A percentile compares a stretch with the other conserved stretches of the same genome.
These are phyloP conservation scores for Butorides virescens DNA, from an alignment of 2,113 vertebrate species.

Conservation along the genomic window DNA sequence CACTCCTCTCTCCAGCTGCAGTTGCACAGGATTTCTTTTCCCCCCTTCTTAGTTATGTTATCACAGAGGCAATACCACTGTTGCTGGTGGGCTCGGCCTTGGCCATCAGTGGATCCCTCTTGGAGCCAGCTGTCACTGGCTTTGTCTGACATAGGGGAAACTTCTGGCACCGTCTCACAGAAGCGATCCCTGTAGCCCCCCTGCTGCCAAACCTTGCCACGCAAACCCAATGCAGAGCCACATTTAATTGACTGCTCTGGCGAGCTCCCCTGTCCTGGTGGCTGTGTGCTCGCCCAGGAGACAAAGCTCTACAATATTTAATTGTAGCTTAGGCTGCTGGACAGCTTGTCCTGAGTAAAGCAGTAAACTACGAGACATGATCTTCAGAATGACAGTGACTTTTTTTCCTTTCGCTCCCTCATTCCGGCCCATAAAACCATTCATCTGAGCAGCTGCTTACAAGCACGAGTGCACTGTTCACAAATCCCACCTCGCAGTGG, in stretches of 20 bases:
- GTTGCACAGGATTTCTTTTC: neutral
- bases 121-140: neutral
- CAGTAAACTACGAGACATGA: neutral
- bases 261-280: neutral
- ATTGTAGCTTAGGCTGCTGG: neutral
- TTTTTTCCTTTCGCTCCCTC: neutral
- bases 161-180: neutral
- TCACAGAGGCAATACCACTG: rapidly evolving
- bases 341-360: neutral
- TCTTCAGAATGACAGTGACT: neutral
- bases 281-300: neutral
- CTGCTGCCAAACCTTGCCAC: neutral
- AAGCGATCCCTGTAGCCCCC: neutral
- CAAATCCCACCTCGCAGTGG: neutral
- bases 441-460: slow-evolving; percentile 1
- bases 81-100: rapidly evolving
- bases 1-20: neutral
- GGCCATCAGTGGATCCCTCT: rapidly evolving
- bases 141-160: neutral
- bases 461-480: rapidly evolving
- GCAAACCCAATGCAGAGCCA: neutral
- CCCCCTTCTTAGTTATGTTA: neutral
- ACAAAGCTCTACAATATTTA: neutral
- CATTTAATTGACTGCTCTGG: neutral
- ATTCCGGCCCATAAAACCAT: neutral